Base-by-base conservation (phyloP, 2,888 invertebrate genomes). In the Rambutsinella grinnellia region DNA sequence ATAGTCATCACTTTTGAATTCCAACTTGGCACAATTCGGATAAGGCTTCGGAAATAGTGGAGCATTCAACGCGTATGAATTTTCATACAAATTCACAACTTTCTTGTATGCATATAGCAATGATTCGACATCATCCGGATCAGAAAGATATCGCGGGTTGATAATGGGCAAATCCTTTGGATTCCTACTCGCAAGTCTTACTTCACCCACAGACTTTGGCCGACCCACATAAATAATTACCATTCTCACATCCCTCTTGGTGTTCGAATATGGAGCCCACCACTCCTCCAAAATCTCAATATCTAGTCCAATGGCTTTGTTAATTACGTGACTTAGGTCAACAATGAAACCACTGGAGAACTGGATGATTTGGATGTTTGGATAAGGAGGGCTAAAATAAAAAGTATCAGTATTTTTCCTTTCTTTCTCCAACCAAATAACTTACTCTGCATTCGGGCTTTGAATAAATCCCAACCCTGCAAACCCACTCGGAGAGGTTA, bases 91-190 rank as follows among this genome's bases (percentile, higher is more conserved):
- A 17, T 81, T 63, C 10, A 81, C 68, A 21, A 82, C 72, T 47
- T 78, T 78, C n/a, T 79, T 65, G 3, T 81, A 72, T 26, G 79
- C 82, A 74, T 27, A 10, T 28, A 36, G 24, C 36, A 17, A n/a
- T 2, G 47, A 26, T 46, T 66, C 44, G 3, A 82, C 65, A 51
- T 82, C 82, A 69, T 80, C 75, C 0, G 80, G 78, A 67, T 82
- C 71, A 44, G 47, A 54, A 21, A 81, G 79, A 63, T 81, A 82
- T 19, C 75, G 76, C 0, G 82, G 80, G n/a, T 82, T 79, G 8
- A 82, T 78, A 21, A 76, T 57, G 0, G 78, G 78, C 28, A 76
- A 76, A 1, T 70, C 77, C 49, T 58, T 68, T 3, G 81, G 80
- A 67, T 68, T 72, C 24, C 61, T 57, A 19, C 72, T 80, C 2